Percentiles rank a stretch among this genome's conserved stretches.
These are phyloP conservation scores for Colossoma macropomum DNA, from an alignment of 2,113 vertebrate genomes.

Conservation along the genomic window DNA sequence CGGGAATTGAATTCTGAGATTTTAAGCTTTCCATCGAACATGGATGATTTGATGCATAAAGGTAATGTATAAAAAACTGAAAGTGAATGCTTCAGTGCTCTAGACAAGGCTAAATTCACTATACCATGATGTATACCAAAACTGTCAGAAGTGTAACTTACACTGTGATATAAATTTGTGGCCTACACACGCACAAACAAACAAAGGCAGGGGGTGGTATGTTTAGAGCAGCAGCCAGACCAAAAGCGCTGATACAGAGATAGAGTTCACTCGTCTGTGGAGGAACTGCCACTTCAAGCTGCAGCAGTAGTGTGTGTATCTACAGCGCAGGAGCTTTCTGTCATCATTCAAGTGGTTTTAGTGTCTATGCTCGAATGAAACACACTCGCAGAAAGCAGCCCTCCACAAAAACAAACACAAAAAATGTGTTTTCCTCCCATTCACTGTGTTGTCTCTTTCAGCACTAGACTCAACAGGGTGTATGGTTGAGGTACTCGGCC, in stretches of 20 bases:
- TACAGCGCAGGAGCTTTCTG: background rate
- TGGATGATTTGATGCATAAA: too few species aligned
- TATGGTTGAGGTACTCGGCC: background rate
- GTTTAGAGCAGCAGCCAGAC: conserved; percentile 70
- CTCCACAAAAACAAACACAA: background rate
- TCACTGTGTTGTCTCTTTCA: conserved; percentile 24
- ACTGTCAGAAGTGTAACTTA: too few species aligned
- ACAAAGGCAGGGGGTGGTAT: conserved; percentile 45
- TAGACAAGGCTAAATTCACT: too few species aligned
- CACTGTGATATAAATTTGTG: too few species aligned
- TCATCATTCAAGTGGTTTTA: background rate
- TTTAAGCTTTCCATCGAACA: too few species aligned
- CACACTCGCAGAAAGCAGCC: background rate
- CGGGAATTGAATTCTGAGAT: too few species aligned
- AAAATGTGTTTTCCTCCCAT: background rate
- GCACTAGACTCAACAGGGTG: conserved; percentile 5
- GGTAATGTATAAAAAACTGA: too few species aligned
- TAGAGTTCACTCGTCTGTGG: conserved; percentile 71
- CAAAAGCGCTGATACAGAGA: conserved; percentile 74
- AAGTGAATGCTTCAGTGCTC: too few species aligned
- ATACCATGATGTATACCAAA: too few species aligned
- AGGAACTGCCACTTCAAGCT: conserved; percentile 52
- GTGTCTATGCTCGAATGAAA: background rate
- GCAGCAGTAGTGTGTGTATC: background rate
- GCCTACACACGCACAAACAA: conserved; percentile 14